Conservation (phyloP, 2,113 vertebrate genomes). For the Corythornis madagascariensis region DNA sequence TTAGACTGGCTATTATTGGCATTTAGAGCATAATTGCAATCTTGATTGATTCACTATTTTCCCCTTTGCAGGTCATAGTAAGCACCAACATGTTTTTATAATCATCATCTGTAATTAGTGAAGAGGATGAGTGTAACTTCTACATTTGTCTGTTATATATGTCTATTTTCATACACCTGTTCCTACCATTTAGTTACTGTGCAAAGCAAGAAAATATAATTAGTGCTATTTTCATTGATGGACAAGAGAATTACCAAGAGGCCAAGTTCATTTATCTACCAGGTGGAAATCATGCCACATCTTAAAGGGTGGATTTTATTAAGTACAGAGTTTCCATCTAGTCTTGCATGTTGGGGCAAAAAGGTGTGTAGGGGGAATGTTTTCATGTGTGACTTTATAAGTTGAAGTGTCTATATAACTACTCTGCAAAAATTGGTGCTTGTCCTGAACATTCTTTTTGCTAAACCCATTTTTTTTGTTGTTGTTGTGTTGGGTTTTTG, state of each 20-base stretch:
- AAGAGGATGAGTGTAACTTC: background rate
- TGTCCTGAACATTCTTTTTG: background rate
- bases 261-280: background rate
- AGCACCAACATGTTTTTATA: slow-evolving; percentile 34
- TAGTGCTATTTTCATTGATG: background rate
- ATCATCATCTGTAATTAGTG: slow-evolving; percentile 46
- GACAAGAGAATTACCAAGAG: background rate
- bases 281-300: background rate
- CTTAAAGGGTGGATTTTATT: background rate
- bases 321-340: background rate
- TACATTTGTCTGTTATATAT: background rate
- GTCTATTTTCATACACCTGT: slow-evolving; percentile 24
- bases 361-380: background rate
- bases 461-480: background rate
- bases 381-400: background rate
- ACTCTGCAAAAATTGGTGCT: background rate
- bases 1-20: background rate
- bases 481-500: too few relatives aligned
- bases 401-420: background rate
- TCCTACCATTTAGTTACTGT: background rate
- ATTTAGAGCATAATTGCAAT: slow-evolving; percentile 33
- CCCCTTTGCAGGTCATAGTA: background rate
- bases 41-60: slow-evolving; percentile 13
- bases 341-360: background rate
- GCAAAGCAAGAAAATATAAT: slow-evolving; percentile 45